Conservation (phyloP, 2,113 vertebrate genomes). For the Vombatus ursinus region DNA sequence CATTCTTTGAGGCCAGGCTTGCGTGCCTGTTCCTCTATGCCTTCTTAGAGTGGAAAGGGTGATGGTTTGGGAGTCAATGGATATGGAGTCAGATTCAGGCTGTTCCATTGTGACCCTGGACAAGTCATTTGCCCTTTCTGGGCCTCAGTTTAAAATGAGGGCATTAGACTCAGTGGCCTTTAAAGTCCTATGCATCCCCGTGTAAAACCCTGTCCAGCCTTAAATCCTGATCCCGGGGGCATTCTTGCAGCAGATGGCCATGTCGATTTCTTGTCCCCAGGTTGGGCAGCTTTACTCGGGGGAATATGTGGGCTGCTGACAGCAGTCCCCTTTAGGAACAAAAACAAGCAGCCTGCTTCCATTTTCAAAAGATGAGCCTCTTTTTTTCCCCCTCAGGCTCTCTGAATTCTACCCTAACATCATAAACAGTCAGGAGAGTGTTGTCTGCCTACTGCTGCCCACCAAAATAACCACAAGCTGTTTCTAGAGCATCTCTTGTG, state of each 20-base stretch:
- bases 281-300: conserved; percentile 38
- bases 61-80: neutral
- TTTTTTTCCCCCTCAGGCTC: conserved; percentile 40
- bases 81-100: neutral
- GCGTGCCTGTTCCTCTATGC: neutral
- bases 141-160: neutral
- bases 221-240: neutral
- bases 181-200: neutral
- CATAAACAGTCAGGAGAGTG: conserved; percentile 35
- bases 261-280: conserved; percentile 36
- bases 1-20: neutral
- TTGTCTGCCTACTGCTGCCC: conserved; percentile 39
- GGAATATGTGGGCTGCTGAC: conserved; percentile 38
- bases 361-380: conserved; percentile 60
- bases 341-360: conserved; percentile 57
- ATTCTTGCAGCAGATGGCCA: conserved; percentile 56
- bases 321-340: neutral
- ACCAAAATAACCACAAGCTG: conserved; percentile 63
- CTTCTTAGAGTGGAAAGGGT: neutral
- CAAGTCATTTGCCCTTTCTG: neutral
- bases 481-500: conserved; percentile 55
- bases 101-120: neutral
- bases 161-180: neutral
- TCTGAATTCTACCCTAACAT: conserved; percentile 57
- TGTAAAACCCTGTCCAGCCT: too few relatives aligned